Evolutionary conservation across 2,797 vertebrate species (phyloP), one percentile per base, ranked within the genome.

Genomic region (Enteromius fasciolatus): DNA sequence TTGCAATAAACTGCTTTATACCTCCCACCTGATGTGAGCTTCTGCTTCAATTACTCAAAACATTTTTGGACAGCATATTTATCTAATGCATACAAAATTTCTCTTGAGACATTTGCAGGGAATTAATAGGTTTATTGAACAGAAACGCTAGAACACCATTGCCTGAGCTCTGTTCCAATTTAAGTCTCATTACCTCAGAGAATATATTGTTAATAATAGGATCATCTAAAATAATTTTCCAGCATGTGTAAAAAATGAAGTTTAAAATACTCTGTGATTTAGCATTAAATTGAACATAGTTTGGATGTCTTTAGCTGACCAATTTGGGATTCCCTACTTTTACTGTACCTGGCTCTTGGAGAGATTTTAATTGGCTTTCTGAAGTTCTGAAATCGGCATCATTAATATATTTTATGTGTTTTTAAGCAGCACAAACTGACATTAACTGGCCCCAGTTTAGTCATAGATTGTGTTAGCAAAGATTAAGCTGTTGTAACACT

Each of bases 1-100:
- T 76, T 84, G 76, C 76, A 90, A 89, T 90, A 90, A 88, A 90
- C 78, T 76, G 84, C 80, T 87, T 88, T 83, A 84, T 83, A 84
- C 73, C 84, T 73, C 68, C 64, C 33, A 72, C 52, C 17, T 74
- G 14, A 33, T 63, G 73, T 66, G 54, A 66, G 70, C 11, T 46
- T 76, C 36, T 76, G 25, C 63, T 68, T 76, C 14, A 52, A 54
- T 44, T 7, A 46, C 4, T 57, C 2, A 48, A 50, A 74, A 23
- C 33, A 57, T 59, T 44, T 20, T 12, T 28, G 23, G 15, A 44
- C 2, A 0, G 0, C 17, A 6, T 77, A 14, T 66, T 78, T 12
- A 57, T 79, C 5, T 41, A 39, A 68, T 57, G n/a, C 48, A 79
- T 59, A 31, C n/a, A 69, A 14, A 44, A 4, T n/a, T 77, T n/a